Base-by-base conservation (phyloP, 2,888 invertebrate species). In the Hyposoter didymator region DNA sequence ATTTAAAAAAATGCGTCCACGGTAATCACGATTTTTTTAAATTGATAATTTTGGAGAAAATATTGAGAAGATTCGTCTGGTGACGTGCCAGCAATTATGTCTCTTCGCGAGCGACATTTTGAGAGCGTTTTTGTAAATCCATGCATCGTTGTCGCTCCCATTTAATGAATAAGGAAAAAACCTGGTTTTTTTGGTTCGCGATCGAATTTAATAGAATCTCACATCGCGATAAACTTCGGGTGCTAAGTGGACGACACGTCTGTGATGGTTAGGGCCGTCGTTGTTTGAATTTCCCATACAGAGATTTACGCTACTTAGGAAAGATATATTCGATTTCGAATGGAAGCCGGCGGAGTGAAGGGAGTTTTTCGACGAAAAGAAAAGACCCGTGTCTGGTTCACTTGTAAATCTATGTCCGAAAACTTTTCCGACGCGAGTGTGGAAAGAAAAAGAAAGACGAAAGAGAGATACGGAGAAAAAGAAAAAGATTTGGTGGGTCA, bases 361-460 rank as follows among this genome's bases (percentile, higher is more conserved):
- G 82, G 82, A 28, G 28, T 28, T 82, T 79, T 35, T 35, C 17
- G 67, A 35, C n/a, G 17, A 12, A 55, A 69, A 67, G 52, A n/a
- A 43, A 52, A 43, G 22, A 55, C n/a, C 22, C 5, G 22, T 4
- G 64, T 39, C 39, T n/a, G 45, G 76, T 76, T 3, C 22, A 32
- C 78, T 67, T 72, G 84, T 81, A 72, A 78, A 82, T 79, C 66
- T 66, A 75, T 55, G 85, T 78, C 75, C 76, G 75, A 82, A 82
- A 85, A 75, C 45, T 78, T 85, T 82, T 39, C 66, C 70, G 47
- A 78, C 55, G 69, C 75, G 78, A 66, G n/a, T 47, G 47, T 49
- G 67, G 35, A 70, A 49, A 83, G 67, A 74, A 70, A 52, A 39
- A 19, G 17, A 28, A 49, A 52, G 67, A 69, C 39, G 64, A n/a